A percentile compares a stretch with the other conserved stretches of the same genome.
phyloP scores from a whole-genome alignment of 2,113 vertebrate species.

The Serilophus lunatus region DNA sequence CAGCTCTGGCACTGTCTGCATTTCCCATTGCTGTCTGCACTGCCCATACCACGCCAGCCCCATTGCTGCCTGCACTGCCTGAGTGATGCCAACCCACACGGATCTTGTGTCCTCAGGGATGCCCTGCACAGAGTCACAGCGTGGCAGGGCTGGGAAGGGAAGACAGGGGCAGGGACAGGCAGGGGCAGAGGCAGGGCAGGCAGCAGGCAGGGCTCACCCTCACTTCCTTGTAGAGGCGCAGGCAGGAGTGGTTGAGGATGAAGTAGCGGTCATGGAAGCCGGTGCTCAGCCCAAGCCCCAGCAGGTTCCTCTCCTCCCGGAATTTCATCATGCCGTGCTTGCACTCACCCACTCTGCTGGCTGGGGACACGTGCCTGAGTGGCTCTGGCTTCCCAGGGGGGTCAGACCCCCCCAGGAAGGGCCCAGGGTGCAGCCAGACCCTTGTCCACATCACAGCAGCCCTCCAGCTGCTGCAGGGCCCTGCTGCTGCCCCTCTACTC shows the following conservation, averaged over 20 bases:
- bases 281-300: conserved; percentile 81
- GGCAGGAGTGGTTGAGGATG: conserved; percentile 82
- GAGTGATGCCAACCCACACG: neutral
- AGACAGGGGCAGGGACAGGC: too few species aligned
- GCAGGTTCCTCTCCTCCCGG: conserved; percentile 84
- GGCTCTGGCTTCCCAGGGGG: neutral
- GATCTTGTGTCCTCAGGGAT: fast-evolving
- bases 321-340: conserved; percentile 94
- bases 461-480: neutral
- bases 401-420: neutral
- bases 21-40: neutral
- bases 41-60: neutral
- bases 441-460: fast-evolving
- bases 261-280: conserved; percentile 94
- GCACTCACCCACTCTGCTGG: conserved; percentile 82
- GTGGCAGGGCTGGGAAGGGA: neutral
- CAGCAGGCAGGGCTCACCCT: conserved; percentile 73
- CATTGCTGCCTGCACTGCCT: neutral
- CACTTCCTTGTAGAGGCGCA: conserved; percentile 92
- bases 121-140: neutral
- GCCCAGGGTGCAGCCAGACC: neutral
- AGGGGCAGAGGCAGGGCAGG: neutral
- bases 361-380: conserved; percentile 52
- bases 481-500: neutral
- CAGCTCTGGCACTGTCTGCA: neutral